Conservation (phyloP, 2,113 vertebrate genomes). For the Epinephelus fuscoguttatus region DNA sequence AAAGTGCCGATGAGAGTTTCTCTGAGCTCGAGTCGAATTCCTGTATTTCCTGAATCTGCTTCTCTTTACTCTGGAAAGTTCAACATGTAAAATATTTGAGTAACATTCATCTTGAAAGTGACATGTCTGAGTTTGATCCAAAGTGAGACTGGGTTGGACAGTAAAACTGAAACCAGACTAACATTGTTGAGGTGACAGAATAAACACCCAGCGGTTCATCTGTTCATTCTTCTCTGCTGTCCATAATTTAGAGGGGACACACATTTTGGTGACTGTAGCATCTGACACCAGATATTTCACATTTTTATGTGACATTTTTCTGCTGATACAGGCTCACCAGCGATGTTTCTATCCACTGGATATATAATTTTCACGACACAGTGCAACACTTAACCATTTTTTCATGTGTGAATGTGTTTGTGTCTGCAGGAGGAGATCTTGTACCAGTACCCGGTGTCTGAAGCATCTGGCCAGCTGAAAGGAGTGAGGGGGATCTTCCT, state of each 20-base stretch:
- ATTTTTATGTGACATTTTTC: slow-evolving; percentile 45
- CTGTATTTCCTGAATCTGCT: slow-evolving; percentile 20
- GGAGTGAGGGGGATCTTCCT: slow-evolving; percentile 96
- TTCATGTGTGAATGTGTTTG: slow-evolving; percentile 12
- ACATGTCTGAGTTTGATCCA: slow-evolving; percentile 21
- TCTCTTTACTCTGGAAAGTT: not conserved
- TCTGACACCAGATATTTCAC: slow-evolving; percentile 41
- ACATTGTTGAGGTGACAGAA: slow-evolving; percentile 22
- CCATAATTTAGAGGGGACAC: slow-evolving; percentile 7
- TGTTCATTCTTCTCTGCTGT: slow-evolving; percentile 19
- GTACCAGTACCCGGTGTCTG: slow-evolving; percentile 93
- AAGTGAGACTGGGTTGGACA: not conserved
- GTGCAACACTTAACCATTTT: not conserved
- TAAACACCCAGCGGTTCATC: slow-evolving; percentile 1
- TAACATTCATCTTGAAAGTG: slow-evolving; percentile 7
- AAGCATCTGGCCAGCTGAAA: slow-evolving; percentile 92
- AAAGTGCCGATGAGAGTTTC: not conserved
- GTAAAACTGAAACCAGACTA: slow-evolving; percentile 16
- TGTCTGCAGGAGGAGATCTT: slow-evolving; percentile 93
- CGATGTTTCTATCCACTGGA: not conserved
- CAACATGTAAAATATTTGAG: not conserved
- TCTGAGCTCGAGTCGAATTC: slow-evolving; percentile 17
- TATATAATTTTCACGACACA: not conserved
- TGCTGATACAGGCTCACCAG: slow-evolving; percentile 32
- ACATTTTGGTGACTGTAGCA: not conserved